Evolutionary conservation across 1,140 invertebrate genomes (phyloP).

Genomic region (Zaprionus camerounensis): DNA sequence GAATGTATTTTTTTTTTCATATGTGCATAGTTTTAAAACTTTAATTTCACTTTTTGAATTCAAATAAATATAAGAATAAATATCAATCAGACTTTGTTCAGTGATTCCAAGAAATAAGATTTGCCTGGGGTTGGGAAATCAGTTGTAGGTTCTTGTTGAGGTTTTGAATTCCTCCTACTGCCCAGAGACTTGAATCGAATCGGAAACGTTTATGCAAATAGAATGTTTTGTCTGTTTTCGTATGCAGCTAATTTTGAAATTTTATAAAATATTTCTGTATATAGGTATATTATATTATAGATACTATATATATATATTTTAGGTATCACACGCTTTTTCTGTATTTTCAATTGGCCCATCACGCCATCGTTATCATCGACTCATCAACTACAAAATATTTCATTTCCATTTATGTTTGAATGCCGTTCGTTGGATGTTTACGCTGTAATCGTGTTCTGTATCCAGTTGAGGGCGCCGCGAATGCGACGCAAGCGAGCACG

Average conservation of each 20-base stretch:
- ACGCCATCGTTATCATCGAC: neutral
- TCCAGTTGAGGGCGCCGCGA: slow-evolving; percentile 88
- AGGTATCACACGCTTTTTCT: slow-evolving; percentile 72
- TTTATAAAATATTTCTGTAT: slow-evolving; percentile 46
- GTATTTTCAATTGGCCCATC: slow-evolving; percentile 37
- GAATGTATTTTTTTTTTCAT: neutral
- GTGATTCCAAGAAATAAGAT: neutral
- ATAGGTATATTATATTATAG: slow-evolving; percentile 64
- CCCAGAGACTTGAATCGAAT: neutral
- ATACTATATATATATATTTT: slow-evolving; percentile 54
- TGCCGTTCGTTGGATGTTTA: neutral
- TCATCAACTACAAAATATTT: slow-evolving; percentile 1
- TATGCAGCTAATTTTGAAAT: slow-evolving; percentile 64
- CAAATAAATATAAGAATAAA: slow-evolving; percentile 1
- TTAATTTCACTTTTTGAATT: neutral
- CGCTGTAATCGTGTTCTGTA: slow-evolving; percentile 83
- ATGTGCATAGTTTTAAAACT: neutral
- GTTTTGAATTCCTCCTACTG: neutral
- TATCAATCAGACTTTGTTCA: neutral
- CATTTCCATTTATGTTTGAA: neutral
- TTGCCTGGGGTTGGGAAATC: neutral
- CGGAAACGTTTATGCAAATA: neutral
- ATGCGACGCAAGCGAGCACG: slow-evolving; percentile 87
- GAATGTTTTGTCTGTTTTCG: neutral
- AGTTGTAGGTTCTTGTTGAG: neutral